Evolutionary conservation across 2,797 vertebrate genomes (phyloP), one percentile per base, ranked within the genome.

Genomic region (Avahi laniger): DNA sequence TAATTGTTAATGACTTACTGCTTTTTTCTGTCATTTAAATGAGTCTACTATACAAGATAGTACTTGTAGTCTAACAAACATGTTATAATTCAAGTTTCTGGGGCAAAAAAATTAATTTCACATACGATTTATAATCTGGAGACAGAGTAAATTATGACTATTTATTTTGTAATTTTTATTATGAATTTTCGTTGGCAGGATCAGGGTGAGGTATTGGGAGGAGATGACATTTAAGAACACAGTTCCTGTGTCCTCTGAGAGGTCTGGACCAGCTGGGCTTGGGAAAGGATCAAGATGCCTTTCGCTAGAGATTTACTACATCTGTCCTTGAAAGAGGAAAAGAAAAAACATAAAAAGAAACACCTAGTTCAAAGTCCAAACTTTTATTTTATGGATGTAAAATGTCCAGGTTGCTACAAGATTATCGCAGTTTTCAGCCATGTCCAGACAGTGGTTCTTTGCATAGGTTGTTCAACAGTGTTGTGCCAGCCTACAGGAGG

Each of bases 21-120:
- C 83, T 91, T 75, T 26, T 96, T 91, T 80, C 86, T 97, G 72
- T 38, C 22, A 79, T 73, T 85, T 83, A 82, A 75, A 89, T 41
- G 28, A 79, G 43, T 93, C n/a, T 92, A 75, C 26, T 1, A 3
- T 61, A 46, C 26, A n/a, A 85, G 94, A 97, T 85, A 59, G 41
- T 67, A 94, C 20, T 50, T 88, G 38, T 1, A 97, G 65, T 89
- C 22, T 95, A 97, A 94, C 18, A 41, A 95, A 92, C 35, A 46
- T 88, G 11, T 70, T 95, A 65, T 91, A 97, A 87, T 91, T 97
- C n/a, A 90, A 5, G 48, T 94, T 97, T 97, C 96, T 96, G 93
- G 52, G 50, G 82, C 35, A 22, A 97, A 93, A 95, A 73, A 88
- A 52, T 81, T 95, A 96, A 84, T 92, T 75, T 67, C 46, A 75